phyloP scores from a whole-genome alignment of 2,888 invertebrate genomes.

The Lumbricus terrestris region DNA sequence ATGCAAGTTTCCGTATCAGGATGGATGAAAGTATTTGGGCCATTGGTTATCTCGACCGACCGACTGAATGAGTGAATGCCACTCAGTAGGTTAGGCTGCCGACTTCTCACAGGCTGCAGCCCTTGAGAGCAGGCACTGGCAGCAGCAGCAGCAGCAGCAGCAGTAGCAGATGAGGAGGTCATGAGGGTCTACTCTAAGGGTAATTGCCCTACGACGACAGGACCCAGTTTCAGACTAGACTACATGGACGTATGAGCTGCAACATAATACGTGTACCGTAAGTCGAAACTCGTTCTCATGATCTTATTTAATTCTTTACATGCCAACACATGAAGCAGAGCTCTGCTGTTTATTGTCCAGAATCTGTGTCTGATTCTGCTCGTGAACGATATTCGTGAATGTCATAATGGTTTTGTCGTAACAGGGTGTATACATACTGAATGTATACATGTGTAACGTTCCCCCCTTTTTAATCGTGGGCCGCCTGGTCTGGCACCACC shows the following conservation, averaged over 20 bases:
- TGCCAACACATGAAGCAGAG: not conserved
- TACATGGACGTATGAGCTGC: no score
- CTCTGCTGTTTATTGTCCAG: not conserved
- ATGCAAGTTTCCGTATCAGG: no score
- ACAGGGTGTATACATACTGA: no score
- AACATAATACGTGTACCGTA: not conserved
- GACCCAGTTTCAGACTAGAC: not conserved
- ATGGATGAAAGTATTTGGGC: not conserved
- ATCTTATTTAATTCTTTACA: not conserved
- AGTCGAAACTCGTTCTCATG: not conserved
- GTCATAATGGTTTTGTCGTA: not conserved
- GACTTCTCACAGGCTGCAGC: no score
- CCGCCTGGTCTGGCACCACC: no score
- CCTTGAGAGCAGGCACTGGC: not conserved
- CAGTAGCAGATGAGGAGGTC: not conserved
- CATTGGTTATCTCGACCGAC: not conserved
- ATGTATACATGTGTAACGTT: no score
- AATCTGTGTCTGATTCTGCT: not conserved
- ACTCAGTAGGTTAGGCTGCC: not conserved
- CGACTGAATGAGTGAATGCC: no score
- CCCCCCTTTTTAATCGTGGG: no score
- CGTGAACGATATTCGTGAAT: not conserved
- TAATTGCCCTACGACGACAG: not conserved
- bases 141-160: not conserved
- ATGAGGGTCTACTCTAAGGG: not conserved